Evolutionary conservation across 2,888 invertebrate species (phyloP), one percentile per base, ranked within the genome.

Genomic region (Acrobeloides nanus): DNA sequence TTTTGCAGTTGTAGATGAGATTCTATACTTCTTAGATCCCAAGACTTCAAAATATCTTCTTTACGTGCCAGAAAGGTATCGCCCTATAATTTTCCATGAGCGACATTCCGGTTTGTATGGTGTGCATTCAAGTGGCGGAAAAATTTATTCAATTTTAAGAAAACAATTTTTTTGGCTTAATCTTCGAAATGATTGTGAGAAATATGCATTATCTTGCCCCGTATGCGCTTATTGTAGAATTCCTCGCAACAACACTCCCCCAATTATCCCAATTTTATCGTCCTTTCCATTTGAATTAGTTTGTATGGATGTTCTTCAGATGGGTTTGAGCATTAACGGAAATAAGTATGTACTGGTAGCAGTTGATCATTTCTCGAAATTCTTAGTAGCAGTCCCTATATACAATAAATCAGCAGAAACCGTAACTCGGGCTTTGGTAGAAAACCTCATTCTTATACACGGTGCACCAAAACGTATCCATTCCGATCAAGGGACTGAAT

Each of bases 351-450:
- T 45, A 4, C 23, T 44, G 3, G 46, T 45, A 1, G 25, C 23
- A 6, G 25, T 43, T 2, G 46, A 45, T 29, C 42, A 45, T n/a
- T 41, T 45, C 41, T 18, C 24, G 3, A 45, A 45, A 41, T 45
- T 38, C 27, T 27, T 31, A 6, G 46, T 26, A 0, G 42, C 43
- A 4, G 46, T 29, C 7, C 26, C 46, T 3, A 45, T 41, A n/a
- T 27, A 38, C 12, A 26, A 45, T 6, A 41, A 45, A 25, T 20
- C 18, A 12, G 46, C 46, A 6, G 46, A 45, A 4, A 45, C 46
- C 15, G 31, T 45, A 2, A 41, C 46, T 1, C n/a, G 43, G 41
- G 20, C 26, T 2, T 43, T 45, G 12, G 42, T 45, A 12, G 46
- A 45, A 42, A 41, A 45, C n/a, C 15, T 42, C 21, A 15, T 45